A percentile compares a stretch with the other conserved stretches of the same genome.
These are phyloP conservation scores for Coelopa pilipes DNA, from an alignment of 2,888 invertebrate genomes.

Conservation along the genomic window DNA sequence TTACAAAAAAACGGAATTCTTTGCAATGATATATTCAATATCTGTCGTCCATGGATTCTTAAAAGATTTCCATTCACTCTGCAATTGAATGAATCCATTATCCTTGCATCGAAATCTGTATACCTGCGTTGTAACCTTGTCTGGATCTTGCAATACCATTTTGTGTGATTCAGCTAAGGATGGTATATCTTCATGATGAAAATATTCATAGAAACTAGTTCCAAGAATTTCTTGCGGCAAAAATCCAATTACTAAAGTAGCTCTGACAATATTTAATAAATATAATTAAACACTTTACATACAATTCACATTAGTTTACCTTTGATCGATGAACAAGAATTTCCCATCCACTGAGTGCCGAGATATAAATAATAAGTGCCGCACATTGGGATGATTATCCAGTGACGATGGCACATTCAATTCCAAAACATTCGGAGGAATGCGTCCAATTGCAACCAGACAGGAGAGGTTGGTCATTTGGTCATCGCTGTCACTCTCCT, in stretches of 20 bases:
- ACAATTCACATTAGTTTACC: constrained; percentile 68
- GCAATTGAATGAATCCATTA: constrained; percentile 75
- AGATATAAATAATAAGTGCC: constrained; percentile 81
- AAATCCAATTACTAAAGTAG: constrained; percentile 88
- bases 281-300: neutral
- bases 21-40: constrained; percentile 88
- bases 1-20: constrained; percentile 81
- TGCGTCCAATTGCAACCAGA: constrained; percentile 86
- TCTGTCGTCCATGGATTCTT: constrained; percentile 97
- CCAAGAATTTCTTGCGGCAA: constrained; percentile 93
- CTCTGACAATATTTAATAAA: constrained; percentile 69
- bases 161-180: constrained; percentile 86
- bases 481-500: constrained; percentile 72
- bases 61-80: constrained; percentile 89
- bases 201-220: constrained; percentile 93
- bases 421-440: constrained; percentile 72
- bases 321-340: constrained; percentile 91
- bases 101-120: constrained; percentile 86
- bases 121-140: constrained; percentile 74
- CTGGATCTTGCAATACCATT: constrained; percentile 75
- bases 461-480: constrained; percentile 79
- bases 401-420: constrained; percentile 68
- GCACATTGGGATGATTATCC: constrained; percentile 68
- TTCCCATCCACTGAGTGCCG: constrained; percentile 91
- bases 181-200: constrained; percentile 82